A percentile compares a stretch with the other conserved stretches of the same genome.
phyloP scores from a whole-genome alignment of 2,797 vertebrate genomes.

The Arnoldichthys spilopterus region DNA sequence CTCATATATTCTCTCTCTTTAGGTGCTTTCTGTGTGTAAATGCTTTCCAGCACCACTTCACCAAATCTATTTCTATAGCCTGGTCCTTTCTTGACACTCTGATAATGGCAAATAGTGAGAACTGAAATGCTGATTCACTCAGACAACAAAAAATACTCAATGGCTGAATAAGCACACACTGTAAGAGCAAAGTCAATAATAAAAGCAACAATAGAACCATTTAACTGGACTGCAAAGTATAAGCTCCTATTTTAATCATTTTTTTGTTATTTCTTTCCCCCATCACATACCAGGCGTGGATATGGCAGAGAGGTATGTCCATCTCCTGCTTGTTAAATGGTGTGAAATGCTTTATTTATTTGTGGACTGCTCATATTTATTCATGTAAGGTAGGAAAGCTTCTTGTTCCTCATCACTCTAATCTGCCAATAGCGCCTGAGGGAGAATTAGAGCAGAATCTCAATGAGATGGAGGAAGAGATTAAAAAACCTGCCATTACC shows the following conservation, averaged over 20 bases:
- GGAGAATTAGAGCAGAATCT: constrained; percentile 41
- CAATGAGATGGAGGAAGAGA: constrained; percentile 41
- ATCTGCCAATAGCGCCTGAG: constrained; percentile 40
- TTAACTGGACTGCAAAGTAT: constrained; percentile 24
- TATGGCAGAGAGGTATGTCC: constrained; percentile 59
- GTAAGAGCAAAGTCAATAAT: constrained; percentile 10
- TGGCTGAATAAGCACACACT: constrained; percentile 15
- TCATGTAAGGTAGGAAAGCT: constrained; percentile 30
- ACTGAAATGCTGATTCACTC: constrained; percentile 28
- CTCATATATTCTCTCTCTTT: neutral
- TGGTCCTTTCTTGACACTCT: constrained; percentile 30
- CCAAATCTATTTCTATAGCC: constrained; percentile 24
- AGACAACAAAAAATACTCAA: constrained; percentile 9
- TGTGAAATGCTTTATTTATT: constrained; percentile 45
- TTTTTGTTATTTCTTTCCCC: constrained; percentile 11
- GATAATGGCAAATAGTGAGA: constrained; percentile 35
- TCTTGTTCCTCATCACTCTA: constrained; percentile 43
- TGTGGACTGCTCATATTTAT: constrained; percentile 33
- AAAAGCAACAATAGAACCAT: constrained; percentile 28
- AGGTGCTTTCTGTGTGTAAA: constrained; percentile 30
- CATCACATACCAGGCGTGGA: constrained; percentile 49
- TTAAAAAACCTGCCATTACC: constrained; percentile 36
- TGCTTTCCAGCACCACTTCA: constrained; percentile 19
- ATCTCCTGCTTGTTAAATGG: constrained; percentile 29
- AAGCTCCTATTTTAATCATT: constrained; percentile 17